Conservation (phyloP, 2,797 vertebrate genomes). For the Acanthiza pusilla region DNA sequence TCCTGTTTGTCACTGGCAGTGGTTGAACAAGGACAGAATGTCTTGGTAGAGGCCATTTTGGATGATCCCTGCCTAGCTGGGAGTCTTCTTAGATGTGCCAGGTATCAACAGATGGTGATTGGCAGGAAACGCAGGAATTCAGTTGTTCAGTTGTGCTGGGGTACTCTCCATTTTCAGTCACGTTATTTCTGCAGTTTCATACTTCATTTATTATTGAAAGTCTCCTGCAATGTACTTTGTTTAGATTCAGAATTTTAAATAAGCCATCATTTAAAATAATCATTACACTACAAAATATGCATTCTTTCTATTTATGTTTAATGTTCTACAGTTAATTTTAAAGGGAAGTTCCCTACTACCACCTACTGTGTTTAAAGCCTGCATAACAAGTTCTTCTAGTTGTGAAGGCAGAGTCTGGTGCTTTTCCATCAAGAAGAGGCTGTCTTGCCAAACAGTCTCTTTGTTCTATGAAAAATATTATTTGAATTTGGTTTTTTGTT, state of each 20-base stretch:
- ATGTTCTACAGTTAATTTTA: background rate
- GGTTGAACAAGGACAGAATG: background rate
- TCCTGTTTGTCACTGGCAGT: background rate
- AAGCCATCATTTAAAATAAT: background rate
- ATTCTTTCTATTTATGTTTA: background rate
- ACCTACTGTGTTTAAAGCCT: constrained; percentile 49
- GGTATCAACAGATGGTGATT: background rate
- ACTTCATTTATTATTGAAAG: background rate
- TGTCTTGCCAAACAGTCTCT: background rate
- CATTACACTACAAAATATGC: background rate
- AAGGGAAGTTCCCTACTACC: constrained; percentile 42
- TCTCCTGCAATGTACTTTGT: background rate
- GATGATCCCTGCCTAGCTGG: background rate
- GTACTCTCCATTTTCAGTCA: background rate
- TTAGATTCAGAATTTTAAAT: background rate
- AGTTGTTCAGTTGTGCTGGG: background rate
- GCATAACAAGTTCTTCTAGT: constrained; percentile 53
- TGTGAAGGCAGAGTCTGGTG: constrained; percentile 25
- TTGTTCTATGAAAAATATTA: background rate
- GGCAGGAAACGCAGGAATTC: background rate
- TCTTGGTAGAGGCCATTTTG: background rate
- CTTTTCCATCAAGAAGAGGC: constrained; percentile 1
- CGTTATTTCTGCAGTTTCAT: background rate
- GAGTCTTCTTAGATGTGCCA: background rate
- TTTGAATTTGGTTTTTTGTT: background rate